Evolutionary conservation across 2,797 vertebrate species (phyloP).

Genomic region (Cynopterus sphinx): DNA sequence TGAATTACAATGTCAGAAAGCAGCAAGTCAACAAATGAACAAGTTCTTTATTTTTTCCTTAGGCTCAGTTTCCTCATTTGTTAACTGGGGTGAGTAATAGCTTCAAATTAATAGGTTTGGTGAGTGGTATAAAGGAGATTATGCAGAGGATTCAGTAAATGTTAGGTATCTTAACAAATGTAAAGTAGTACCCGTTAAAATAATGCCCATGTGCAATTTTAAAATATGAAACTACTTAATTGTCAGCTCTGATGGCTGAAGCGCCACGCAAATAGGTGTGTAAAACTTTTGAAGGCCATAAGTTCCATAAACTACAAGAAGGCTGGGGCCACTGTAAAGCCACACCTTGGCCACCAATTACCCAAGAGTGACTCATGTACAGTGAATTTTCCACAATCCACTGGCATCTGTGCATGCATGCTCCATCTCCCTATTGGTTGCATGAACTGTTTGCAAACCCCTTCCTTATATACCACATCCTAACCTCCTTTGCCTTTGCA

Average conservation of each 20-base stretch:
- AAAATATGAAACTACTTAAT: not conserved
- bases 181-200: not conserved
- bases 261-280: not conserved
- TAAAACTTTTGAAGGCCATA: not conserved
- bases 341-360: not conserved
- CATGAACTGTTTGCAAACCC: not conserved
- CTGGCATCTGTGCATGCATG: rapidly evolving
- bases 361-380: not conserved
- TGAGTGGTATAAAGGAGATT: not conserved
- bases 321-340: not conserved
- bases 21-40: not conserved
- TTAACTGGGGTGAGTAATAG: not conserved
- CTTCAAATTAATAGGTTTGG: not conserved
- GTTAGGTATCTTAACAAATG: not conserved
- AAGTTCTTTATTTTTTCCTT: not conserved
- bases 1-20: not conserved
- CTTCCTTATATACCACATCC: rapidly evolving
- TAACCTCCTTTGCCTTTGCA: not conserved
- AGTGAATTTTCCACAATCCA: not conserved
- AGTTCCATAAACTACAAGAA: not conserved
- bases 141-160: not conserved
- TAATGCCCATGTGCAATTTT: not conserved
- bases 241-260: not conserved
- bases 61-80: not conserved
- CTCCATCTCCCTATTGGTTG: not conserved